Percentiles rank a stretch among this genome's conserved stretches.
These are phyloP conservation scores for Eurystomus gularis DNA, from an alignment of 2,113 vertebrate genomes.

Conservation along the genomic window DNA sequence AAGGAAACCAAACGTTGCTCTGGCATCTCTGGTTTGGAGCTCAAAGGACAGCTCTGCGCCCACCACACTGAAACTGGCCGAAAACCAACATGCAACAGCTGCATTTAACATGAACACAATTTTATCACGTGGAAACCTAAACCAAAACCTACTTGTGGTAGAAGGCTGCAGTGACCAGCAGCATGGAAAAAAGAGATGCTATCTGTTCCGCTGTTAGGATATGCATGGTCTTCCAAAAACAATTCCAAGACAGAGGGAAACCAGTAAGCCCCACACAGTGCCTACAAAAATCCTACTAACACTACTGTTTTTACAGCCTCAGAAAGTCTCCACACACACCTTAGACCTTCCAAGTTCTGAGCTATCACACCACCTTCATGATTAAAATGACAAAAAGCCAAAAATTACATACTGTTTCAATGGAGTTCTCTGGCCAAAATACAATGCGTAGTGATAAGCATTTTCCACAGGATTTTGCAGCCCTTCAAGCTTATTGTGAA, in stretches of 20 bases:
- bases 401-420: neutral
- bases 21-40: neutral
- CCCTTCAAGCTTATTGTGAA: neutral
- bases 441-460: neutral
- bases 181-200: neutral
- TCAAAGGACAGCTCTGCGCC: neutral
- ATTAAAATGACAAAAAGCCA: neutral
- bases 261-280: neutral
- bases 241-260: neutral
- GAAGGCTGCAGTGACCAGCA: neutral
- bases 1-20: neutral
- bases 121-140: neutral
- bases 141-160: neutral
- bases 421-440: neutral
- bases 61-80: neutral
- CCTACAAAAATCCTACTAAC: neutral
- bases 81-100: neutral
- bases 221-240: neutral
- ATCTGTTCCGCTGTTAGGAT: neutral
- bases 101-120: neutral
- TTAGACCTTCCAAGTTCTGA: neutral
- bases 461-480: neutral
- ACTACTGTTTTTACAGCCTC: neutral
- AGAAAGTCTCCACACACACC: neutral
- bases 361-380: neutral